A percentile compares a stretch with the other conserved stretches of the same genome.
phyloP scores from a whole-genome alignment of 2,113 vertebrate genomes.

The Xiphophorus hellerii region DNA sequence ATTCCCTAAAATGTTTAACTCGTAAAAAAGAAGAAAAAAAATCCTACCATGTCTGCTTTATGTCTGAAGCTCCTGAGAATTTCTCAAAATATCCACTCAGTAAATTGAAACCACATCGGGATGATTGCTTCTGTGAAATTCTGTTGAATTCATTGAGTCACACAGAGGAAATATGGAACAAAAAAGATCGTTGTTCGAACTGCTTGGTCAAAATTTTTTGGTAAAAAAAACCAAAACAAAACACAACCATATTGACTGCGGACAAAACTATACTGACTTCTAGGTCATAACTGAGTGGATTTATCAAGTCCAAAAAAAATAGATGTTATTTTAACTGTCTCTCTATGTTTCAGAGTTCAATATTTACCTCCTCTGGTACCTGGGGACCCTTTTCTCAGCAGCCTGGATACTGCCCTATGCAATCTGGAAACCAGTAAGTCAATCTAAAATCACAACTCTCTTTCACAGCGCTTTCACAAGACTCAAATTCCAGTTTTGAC shows the following conservation, averaged over 20 bases:
- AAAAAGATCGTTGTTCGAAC: no score
- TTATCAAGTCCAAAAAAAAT: not conserved
- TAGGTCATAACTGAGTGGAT: not conserved
- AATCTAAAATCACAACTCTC: not conserved
- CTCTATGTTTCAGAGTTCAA: slow-evolving; percentile 69
- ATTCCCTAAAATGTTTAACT: not conserved
- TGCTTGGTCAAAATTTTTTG: no score
- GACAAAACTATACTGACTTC: not conserved
- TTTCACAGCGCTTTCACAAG: not conserved
- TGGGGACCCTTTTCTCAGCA: slow-evolving; percentile 74
- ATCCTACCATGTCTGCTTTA: not conserved
- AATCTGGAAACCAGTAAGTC: slow-evolving; percentile 84
- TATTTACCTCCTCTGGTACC: slow-evolving; percentile 68
- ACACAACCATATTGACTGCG: no score
- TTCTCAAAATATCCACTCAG: not conserved
- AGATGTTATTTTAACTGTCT: slow-evolving; percentile 1
- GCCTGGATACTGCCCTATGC: slow-evolving; percentile 80
- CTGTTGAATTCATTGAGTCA: not conserved
- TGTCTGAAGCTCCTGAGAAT: slow-evolving; percentile 10
- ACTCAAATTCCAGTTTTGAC: not conserved
- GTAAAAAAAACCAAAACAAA: no score
- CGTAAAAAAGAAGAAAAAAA: not conserved
- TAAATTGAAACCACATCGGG: not conserved
- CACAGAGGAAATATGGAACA: not conserved
- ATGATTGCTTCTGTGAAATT: not conserved